Evolutionary conservation across 2,797 vertebrate species (phyloP), one percentile per base, ranked within the genome.

Genomic region (Pristis pectinata): DNA sequence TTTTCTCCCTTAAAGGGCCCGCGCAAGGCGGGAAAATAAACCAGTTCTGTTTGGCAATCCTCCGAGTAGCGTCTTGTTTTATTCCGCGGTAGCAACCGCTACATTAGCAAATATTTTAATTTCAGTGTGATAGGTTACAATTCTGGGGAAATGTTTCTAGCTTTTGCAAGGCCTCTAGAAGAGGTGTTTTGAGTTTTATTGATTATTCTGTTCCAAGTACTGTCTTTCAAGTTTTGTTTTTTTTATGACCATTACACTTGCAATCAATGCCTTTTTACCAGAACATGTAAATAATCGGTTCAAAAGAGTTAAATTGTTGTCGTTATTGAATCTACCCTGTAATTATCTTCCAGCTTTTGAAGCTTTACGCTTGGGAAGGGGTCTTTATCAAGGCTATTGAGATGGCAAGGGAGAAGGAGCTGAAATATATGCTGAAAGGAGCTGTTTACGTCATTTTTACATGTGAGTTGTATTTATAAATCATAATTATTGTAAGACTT

Each of bases 391-490:
- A 76, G 64, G 41, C 70, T 34, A 27, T 94, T 94, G 72, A 53
- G 17, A 7, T 53, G 49, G 44, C 92, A 94, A 94, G 92, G 70
- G 44, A 76, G 44, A 94, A 76, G 49, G 92, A 94, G 70, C 64
- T 94, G 70, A 76, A 53, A 44, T 94, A 94, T n/a, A 76, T 94
- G 92, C 49, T 94, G 44, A 94, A 74, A 94, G 92, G 92, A 74
- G 67, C 70, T 8, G 37, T 76, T 94, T 94, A 74, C 34, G 70
- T 94, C 70, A 76, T 94, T 94, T 44, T 15, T 30, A 76, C 92
- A 94, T 56, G 92, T 94, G 92, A 94, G 92, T 94, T 76, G 13
- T 15, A 93, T 30, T 64, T 61, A 74, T 74, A 37, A 80, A 80
- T 91, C 17, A 64, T 10, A 34, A 41, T 41, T 64, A 64, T n/a